These are phyloP conservation scores for Turritopsis rubra DNA, from an alignment of 30 jellyfish, hydroid and myxozoan species.

Conservation along the genomic window DNA sequence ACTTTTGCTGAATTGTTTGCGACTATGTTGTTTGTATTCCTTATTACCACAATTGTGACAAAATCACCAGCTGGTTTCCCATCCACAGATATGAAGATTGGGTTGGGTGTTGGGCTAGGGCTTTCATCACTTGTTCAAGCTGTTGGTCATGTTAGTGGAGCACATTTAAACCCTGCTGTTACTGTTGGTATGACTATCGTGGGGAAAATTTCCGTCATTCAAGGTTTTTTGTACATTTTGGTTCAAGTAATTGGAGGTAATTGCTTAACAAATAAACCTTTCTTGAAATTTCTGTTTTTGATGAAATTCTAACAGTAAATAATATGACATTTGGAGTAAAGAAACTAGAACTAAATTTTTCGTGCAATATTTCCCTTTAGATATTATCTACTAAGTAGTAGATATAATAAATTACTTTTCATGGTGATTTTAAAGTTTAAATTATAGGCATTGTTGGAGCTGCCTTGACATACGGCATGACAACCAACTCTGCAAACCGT, in stretches of 20 bases:
- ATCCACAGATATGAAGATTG: neutral
- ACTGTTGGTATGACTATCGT: constrained; percentile 55
- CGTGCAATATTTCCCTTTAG: too few species aligned
- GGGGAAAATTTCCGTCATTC: constrained; percentile 37
- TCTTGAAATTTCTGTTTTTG: neutral
- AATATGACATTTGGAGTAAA: too few species aligned
- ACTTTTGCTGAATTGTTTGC: constrained; percentile 72
- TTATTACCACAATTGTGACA: constrained; percentile 48
- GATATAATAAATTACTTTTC: neutral
- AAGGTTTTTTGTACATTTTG: constrained; percentile 36
- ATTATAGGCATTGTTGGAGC: neutral
- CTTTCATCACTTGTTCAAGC: constrained; percentile 75
- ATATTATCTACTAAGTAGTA: neutral
- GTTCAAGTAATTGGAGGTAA: constrained; percentile 84
- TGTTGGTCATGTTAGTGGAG: constrained; percentile 95
- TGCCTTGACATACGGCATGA: constrained; percentile 47
- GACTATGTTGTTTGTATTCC: constrained; percentile 49
- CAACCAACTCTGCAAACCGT: constrained; percentile 31
- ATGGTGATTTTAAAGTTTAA: too few species aligned
- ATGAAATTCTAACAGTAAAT: too few species aligned
- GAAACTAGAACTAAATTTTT: too few species aligned
- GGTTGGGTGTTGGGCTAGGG: constrained; percentile 48
- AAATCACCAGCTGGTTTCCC: constrained; percentile 25
- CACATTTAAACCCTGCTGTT: constrained; percentile 91
- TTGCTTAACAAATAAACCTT: too few species aligned